Base-by-base conservation (phyloP, 2,888 invertebrate species). In the Muschampia plurimacula region DNA sequence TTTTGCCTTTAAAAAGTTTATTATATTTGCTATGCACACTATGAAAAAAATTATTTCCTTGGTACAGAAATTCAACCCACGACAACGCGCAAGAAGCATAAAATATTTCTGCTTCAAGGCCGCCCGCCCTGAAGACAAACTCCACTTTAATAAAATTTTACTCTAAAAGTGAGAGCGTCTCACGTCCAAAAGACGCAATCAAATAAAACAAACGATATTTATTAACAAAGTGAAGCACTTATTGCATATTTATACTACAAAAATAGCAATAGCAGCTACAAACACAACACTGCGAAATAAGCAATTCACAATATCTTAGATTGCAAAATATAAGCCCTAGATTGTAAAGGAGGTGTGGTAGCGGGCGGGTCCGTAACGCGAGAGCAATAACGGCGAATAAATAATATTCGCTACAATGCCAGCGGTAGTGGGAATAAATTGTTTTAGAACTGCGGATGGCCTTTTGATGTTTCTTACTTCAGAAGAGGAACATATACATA, bases 331-430 rank as follows among this genome's bases (percentile, higher is more conserved):
- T 69, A 44, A 70, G 55, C 60, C 72, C 79, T 78, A 83, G 88
- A 90, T 87, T 85, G 28, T 28, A 10, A 69, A 63, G 78, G 83
- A 85, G 93, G 93, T 84, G 93, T 91, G 91, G 83, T 88, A 74
- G 69, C 66, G 81, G 92, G 93, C 91, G 92, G 90, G 82, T 86
- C 77, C 83, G 80, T 76, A 82, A 80, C 83, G 80, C 78, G 80
- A 80, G 86, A 79, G 84, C 83, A 82, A 84, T 83, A 82, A 57
- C 71, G 39, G 49, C 59, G 71, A 86, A 89, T 86, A 89, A 87
- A 87, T 86, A 88, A 88, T 86, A 78, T 77, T 72, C 77, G 76
- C 75, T 79, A 75, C 78, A 78, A 78, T 76, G 75, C 72, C 75
- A 77, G 78, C 72, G 71, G 71, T 71, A 71, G 70, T 70, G 49